Base-by-base conservation (phyloP, 2,113 vertebrate genomes). In the Sander lucioperca region DNA sequence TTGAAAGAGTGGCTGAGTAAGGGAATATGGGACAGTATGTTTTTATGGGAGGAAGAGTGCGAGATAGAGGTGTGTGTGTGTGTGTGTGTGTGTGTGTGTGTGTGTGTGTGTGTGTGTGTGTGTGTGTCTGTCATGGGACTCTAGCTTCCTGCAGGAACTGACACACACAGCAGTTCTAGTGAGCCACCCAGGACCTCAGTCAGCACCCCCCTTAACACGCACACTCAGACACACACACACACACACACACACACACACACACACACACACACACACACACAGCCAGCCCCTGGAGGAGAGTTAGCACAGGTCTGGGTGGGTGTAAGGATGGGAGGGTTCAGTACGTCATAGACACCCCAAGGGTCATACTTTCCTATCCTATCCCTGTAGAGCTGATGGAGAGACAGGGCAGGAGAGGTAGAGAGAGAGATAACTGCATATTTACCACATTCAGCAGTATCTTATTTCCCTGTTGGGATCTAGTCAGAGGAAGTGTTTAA, bases 141-240 rank as follows among this genome's bases (percentile, higher is more conserved):
- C 71, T 5, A 74, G 89, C 91, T 94, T 95, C 94, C 94, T 95
- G 94, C 93, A 91, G 93, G 89, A 95, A 94, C 91, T 93, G 92
- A 95, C 92, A 95, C 90, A 94, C 91, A 87, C 94, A 95, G 94
- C 94, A 94, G 84, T 95, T 94, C 92, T 95, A 75, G 77, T 64
- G 87, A 94, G 92, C 92, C 94, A 94, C 93, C 93, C 93, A 95
- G 94, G 95, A 94, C 94, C 90, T 83, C 91, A 94, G 93, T 96
- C 95, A 95, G 94, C 94, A 93, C 93, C 93, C 93, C 91, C 83
- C 76, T 83, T 39, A 79, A 88, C 81, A 80, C 27, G 14, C 79
- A 89, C 77, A 77, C 84, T 25, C 70, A 83, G 3, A 50, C 21
- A 77, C 68, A 79, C 73, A 70, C 67, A 85, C 77, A 66, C 84